Conservation (phyloP, 1,140 invertebrate genomes). For the Wasmannia auropunctata region DNA sequence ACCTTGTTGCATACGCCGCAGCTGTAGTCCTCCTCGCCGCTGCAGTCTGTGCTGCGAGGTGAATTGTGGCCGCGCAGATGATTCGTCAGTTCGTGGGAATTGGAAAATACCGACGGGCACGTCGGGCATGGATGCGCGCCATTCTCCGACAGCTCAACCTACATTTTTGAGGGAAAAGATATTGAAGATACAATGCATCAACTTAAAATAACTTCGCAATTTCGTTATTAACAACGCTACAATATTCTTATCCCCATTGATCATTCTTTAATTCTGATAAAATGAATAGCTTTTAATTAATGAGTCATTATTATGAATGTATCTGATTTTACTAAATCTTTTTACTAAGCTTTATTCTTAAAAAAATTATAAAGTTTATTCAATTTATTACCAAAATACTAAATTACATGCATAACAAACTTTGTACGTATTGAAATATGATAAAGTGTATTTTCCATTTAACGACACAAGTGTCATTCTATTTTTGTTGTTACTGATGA, state of each 20-base stretch:
- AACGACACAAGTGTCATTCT: too few relatives aligned
- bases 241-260: neutral
- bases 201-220: neutral
- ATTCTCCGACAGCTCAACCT: slow-evolving; percentile 73
- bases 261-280: neutral
- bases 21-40: slow-evolving; percentile 80
- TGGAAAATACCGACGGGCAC: slow-evolving; percentile 85
- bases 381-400: neutral
- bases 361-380: neutral
- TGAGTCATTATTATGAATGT: neutral
- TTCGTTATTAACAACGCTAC: neutral
- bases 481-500: too few relatives aligned
- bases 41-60: slow-evolving; percentile 78
- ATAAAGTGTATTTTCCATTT: too few relatives aligned
- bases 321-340: neutral
- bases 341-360: neutral
- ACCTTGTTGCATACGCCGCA: slow-evolving; percentile 85
- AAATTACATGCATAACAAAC: neutral
- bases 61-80: slow-evolving; percentile 87
- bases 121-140: slow-evolving; percentile 84
- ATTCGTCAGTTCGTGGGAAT: slow-evolving; percentile 86
- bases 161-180: slow-evolving; percentile 2
- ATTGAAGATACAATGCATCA: neutral
- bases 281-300: neutral
- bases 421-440: neutral